Conservation (phyloP, 1,140 invertebrate genomes). For the Phymorhynchus buccinoides region DNA sequence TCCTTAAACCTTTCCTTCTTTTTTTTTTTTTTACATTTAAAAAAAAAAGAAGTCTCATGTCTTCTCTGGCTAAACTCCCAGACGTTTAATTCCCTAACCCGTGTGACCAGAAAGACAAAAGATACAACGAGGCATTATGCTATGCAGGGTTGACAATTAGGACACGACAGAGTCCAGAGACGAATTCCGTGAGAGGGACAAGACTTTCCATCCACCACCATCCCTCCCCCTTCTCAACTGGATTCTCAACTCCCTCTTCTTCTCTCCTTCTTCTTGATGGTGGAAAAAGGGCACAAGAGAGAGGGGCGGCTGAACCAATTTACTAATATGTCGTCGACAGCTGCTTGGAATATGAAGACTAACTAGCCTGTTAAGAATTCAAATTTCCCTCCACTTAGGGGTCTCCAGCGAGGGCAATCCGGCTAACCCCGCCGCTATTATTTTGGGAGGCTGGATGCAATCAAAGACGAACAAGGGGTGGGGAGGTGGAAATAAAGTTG, state of each 20-base stretch:
- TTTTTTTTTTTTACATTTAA: no score
- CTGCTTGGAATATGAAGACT: slow-evolving; percentile 32
- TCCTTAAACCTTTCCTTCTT: not conserved
- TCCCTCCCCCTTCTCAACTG: no score
- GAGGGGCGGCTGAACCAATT: slow-evolving; percentile 21
- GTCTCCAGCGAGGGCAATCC: not conserved
- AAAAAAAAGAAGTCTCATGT: no score
- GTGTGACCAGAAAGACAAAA: no score
- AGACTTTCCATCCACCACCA: not conserved
- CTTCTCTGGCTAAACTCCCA: not conserved
- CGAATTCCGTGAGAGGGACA: not conserved
- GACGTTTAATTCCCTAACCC: not conserved
- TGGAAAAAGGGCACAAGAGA: not conserved
- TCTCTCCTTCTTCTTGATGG: no score
- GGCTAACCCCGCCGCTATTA: not conserved
- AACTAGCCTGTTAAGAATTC: slow-evolving; percentile 33
- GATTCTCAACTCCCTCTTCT: no score
- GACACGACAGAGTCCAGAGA: slow-evolving; percentile 23
- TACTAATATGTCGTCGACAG: slow-evolving; percentile 10
- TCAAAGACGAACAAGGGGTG: not conserved
- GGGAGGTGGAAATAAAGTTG: not conserved
- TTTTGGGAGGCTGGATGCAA: slow-evolving; percentile 10
- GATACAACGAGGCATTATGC: not conserved
- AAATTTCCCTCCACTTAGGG: slow-evolving; percentile 20
- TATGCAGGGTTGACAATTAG: slow-evolving; percentile 32